Evolutionary conservation across 2,797 vertebrate genomes (phyloP).

Genomic region (Lates japonicus): DNA sequence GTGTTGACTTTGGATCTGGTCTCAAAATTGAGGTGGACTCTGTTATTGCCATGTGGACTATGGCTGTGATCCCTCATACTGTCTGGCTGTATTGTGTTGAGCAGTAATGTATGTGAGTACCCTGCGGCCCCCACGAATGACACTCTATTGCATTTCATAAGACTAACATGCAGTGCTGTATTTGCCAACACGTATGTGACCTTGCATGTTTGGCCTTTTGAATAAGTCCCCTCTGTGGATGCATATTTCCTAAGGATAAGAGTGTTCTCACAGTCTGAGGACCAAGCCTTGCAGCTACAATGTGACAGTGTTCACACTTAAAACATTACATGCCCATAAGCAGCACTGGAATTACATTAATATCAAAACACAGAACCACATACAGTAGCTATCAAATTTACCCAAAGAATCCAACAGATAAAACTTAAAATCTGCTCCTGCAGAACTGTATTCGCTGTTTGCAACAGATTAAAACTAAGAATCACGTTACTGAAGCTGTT

Average conservation of each 20-base stretch:
- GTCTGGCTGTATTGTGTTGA: not conserved
- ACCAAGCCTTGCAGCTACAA: constrained; percentile 25
- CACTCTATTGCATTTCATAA: constrained; percentile 29
- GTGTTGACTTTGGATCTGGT: not conserved
- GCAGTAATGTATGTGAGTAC: constrained; percentile 8
- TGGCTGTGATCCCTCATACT: not conserved
- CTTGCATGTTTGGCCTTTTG: constrained; percentile 29
- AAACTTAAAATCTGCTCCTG: not conserved
- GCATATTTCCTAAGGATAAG: constrained; percentile 44
- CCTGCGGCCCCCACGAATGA: constrained; percentile 22
- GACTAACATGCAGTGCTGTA: constrained; percentile 10
- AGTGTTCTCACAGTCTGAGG: constrained; percentile 28
- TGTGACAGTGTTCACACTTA: constrained; percentile 18
- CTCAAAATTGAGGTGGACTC: not conserved
- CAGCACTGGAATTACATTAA: constrained; percentile 30
- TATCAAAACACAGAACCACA: constrained; percentile 15
- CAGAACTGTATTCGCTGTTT: not conserved
- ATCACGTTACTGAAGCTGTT: not conserved
- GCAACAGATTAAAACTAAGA: not conserved
- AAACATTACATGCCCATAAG: constrained; percentile 9
- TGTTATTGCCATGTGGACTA: not conserved
- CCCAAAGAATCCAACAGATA: not conserved
- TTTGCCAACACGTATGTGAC: constrained; percentile 29
- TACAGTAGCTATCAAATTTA: not conserved
- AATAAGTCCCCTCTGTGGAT: constrained; percentile 40